Evolutionary conservation across 2,797 vertebrate genomes (phyloP).

Genomic region (Erpetoichthys calabaricus): DNA sequence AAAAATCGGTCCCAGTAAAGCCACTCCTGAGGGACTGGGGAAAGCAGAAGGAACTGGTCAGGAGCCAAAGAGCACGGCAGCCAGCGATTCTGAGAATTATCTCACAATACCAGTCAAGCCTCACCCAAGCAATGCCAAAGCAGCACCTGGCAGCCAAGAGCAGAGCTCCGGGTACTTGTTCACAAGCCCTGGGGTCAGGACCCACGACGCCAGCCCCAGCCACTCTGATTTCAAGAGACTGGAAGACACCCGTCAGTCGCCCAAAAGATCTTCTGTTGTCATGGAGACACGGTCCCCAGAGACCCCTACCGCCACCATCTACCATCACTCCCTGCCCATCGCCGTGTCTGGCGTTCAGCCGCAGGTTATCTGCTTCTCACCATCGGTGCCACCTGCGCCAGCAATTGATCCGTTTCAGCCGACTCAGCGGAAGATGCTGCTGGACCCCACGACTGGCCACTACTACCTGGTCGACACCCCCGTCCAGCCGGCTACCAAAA

Average conservation of each 20-base stretch:
- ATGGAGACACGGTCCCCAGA: slow-evolving; percentile 38
- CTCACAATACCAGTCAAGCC: slow-evolving; percentile 67
- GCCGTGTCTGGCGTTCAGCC: slow-evolving; percentile 42
- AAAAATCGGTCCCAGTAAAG: slow-evolving; percentile 39
- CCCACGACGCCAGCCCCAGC: slow-evolving; percentile 12
- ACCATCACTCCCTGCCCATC: slow-evolving; percentile 46
- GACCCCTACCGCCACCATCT: slow-evolving; percentile 44
- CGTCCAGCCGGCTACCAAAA: slow-evolving; percentile 57
- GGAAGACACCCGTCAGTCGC: slow-evolving; percentile 24
- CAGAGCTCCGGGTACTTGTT: slow-evolving; percentile 20
- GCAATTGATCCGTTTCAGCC: slow-evolving; percentile 49
- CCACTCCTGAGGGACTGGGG: slow-evolving; percentile 24
- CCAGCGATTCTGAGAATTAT: slow-evolving; percentile 69
- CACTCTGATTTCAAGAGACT: slow-evolving; percentile 20
- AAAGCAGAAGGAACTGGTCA: slow-evolving; percentile 30
- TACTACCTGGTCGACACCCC: slow-evolving; percentile 89
- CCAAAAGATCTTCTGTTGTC: slow-evolving; percentile 31
- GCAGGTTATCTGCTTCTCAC: slow-evolving; percentile 53
- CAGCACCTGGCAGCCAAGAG: slow-evolving; percentile 17
- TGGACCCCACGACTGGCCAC: slow-evolving; percentile 84
- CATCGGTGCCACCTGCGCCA: slow-evolving; percentile 36
- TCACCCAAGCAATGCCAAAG: slow-evolving; percentile 26
- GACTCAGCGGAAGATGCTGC: slow-evolving; percentile 79
- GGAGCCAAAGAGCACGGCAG: slow-evolving; percentile 15
- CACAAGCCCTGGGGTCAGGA: slow-evolving; percentile 13